These are phyloP conservation scores for Rhinoraja longicauda DNA, from an alignment of 2,797 vertebrate species.

Conservation along the genomic window DNA sequence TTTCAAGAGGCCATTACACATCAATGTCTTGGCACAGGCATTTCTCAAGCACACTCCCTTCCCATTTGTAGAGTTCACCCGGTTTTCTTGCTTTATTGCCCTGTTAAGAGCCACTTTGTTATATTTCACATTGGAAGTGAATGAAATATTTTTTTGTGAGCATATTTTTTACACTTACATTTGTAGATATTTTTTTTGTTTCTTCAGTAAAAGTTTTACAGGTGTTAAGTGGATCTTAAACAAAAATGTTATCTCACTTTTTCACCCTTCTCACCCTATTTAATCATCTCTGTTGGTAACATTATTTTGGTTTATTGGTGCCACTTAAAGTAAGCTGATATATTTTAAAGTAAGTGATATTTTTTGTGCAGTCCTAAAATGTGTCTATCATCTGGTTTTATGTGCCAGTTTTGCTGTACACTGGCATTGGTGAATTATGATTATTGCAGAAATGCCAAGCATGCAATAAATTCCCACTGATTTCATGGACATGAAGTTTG, in stretches of 20 bases:
- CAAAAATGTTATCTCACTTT: too few relatives aligned
- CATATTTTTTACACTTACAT: too few relatives aligned
- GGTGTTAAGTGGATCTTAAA: neutral
- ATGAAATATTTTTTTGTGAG: too few relatives aligned
- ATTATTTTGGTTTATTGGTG: neutral
- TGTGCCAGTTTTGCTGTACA: neutral
- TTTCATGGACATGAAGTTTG: constrained; percentile 6
- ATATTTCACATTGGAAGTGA: neutral
- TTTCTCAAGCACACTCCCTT: neutral
- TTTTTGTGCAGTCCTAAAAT: neutral
- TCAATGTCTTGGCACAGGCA: neutral
- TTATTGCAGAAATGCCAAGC: neutral
- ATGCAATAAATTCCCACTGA: constrained; percentile 19
- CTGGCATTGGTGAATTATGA: neutral
- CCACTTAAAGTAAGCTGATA: neutral
- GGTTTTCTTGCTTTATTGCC: neutral
- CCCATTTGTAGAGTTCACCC: neutral
- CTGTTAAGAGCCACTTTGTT: neutral
- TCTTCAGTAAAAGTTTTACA: neutral
- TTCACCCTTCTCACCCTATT: neutral
- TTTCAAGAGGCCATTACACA: neutral
- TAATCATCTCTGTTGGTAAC: neutral
- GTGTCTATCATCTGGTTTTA: neutral
- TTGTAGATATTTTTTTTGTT: neutral
- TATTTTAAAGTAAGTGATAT: neutral